Evolutionary conservation across 2,888 invertebrate genomes (phyloP), one percentile per base, ranked within the genome.

Genomic region (Patella depressa): DNA sequence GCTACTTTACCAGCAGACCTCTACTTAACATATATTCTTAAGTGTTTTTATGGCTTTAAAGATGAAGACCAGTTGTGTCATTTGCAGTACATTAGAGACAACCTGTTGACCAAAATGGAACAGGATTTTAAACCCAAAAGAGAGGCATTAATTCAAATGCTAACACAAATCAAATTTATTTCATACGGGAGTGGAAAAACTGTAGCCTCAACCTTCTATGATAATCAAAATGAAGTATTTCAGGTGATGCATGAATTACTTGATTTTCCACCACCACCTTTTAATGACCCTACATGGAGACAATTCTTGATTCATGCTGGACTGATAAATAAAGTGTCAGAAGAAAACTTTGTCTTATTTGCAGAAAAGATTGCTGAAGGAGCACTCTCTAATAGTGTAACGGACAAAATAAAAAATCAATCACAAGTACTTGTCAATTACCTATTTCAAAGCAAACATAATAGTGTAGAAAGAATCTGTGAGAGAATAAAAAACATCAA

Each of bases 131-230:
- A 78, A 15, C 80, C 82, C n/a, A 73, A 79, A 53, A 55, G 78
- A 5, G 29, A 72, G 2, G 77, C 86, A 54, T n/a, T 82, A 53
- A 65, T 76, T 19, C 72, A 79, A 34, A 17, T 9, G 11, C 74
- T 88, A 34, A 75, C 76, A 72, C 17, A 72, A 3, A 73, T 84
- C 9, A 74, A 80, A 5, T 83, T 85, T 70, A 77, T 83, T n/a
- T 78, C 80, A 15, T 80, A 77, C 34, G 74, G 71, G 19, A 79
- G 82, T 59, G 85, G 84, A 12, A 75, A 65, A 3, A 78, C 82
- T 45, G 72, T 75, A 54, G 87, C 85, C 4, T 74, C 55, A 54
- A 81, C 81, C 17, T 87, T 87, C 71, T 86, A 83, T 77, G 84
- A 86, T 75, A 83, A 83, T 0, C 72, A 82, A 14, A 80, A 83